Percentiles rank a stretch among this genome's conserved stretches.
phyloP scores from a whole-genome alignment of 2,888 invertebrate genomes.

The Ochropacha duplaris region DNA sequence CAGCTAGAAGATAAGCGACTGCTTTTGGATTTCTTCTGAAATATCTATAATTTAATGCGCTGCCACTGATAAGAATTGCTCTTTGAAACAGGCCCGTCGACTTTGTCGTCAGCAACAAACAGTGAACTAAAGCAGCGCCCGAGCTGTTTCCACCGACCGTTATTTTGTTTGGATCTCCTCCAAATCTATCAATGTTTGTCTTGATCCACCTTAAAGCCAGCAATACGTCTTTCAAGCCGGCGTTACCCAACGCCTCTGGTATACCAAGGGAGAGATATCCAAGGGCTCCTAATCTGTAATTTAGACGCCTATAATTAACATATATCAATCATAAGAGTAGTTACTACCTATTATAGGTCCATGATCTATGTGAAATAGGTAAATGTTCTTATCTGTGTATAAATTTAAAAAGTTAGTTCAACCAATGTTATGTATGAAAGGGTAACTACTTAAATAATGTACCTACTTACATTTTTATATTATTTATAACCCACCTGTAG shows the following conservation, averaged over 20 bases:
- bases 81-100: conserved; percentile 36
- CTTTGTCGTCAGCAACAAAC: conserved; percentile 41
- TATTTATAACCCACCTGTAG: conserved; percentile 34
- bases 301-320: neutral
- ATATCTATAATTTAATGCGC: conserved; percentile 33
- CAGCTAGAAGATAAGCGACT: conserved; percentile 24
- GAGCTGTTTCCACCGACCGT: conserved; percentile 53
- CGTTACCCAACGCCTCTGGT: conserved; percentile 44
- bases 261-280: conserved; percentile 49
- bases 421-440: no score
- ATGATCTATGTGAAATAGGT: no score
- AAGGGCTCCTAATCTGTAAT: conserved; percentile 49
- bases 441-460: no score
- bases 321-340: neutral
- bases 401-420: no score
- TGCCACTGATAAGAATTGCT: conserved; percentile 36
- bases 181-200: conserved; percentile 43
- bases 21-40: conserved; percentile 26
- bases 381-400: no score
- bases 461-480: no score
- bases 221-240: conserved; percentile 49
- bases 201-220: conserved; percentile 46
- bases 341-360: no score
- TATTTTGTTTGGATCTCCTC: conserved; percentile 40
- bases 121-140: conserved; percentile 46